Evolutionary conservation across 2,888 invertebrate species (phyloP).

Genomic region (Acanthacorydalis orientalis): DNA sequence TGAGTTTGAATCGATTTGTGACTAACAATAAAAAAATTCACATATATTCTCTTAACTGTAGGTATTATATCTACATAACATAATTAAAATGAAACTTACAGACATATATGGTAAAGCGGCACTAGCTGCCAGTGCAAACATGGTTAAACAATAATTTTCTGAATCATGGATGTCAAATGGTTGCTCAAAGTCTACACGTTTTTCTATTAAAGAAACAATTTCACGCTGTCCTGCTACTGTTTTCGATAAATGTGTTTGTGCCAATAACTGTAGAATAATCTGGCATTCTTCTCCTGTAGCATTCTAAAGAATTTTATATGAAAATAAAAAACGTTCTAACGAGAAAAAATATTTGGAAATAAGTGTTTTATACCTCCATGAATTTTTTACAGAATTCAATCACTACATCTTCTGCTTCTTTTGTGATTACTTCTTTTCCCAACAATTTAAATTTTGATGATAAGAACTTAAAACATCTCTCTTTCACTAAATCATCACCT

Average conservation of each 20-base stretch:
- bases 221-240: constrained; percentile 75
- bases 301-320: constrained; percentile 35
- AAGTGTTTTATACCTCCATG: constrained; percentile 39
- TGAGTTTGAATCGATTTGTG: constrained; percentile 68
- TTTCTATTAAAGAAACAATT: constrained; percentile 68
- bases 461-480: constrained; percentile 76
- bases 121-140: background rate
- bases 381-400: constrained; percentile 76
- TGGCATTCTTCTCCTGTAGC: constrained; percentile 86
- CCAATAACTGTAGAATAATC: constrained; percentile 70
- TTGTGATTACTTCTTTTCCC: constrained; percentile 59
- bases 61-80: background rate
- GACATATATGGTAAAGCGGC: constrained; percentile 79
- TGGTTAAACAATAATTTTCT: constrained; percentile 20
- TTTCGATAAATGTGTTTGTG: constrained; percentile 63
- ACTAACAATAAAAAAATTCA: constrained; percentile 12
- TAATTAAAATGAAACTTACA: constrained; percentile 36
- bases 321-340: background rate
- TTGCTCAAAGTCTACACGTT: constrained; percentile 66
- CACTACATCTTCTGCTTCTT: constrained; percentile 72
- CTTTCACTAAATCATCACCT: constrained; percentile 61
- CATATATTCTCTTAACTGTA: background rate
- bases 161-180: constrained; percentile 37
- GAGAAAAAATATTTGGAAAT: background rate
- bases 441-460: constrained; percentile 66